phyloP scores from a whole-genome alignment of 2,888 invertebrate species.

The Boloria euphrosyne region DNA sequence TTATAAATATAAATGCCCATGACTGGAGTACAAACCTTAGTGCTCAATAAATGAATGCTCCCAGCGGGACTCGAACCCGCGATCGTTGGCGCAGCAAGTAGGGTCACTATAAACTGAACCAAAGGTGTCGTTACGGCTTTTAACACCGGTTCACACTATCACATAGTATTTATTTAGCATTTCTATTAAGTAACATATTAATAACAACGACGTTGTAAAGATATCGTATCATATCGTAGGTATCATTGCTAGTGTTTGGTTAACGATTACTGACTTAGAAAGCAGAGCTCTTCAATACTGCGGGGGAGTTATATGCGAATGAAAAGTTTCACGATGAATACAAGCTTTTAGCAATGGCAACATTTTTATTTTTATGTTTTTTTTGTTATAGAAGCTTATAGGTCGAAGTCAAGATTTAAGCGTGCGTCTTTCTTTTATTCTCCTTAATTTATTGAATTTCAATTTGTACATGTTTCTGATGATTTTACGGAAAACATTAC shows the following conservation, averaged over 20 bases:
- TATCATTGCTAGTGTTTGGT: constrained; percentile 29
- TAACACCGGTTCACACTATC: constrained; percentile 12
- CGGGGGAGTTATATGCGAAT: constrained; percentile 6
- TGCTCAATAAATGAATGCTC: too few relatives aligned
- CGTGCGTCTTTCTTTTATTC: too few relatives aligned
- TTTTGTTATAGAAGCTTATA: neutral
- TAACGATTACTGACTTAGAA: constrained; percentile 22
- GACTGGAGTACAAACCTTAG: too few relatives aligned
- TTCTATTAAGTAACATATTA: constrained; percentile 25
- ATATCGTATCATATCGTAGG: constrained; percentile 36
- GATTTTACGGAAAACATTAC: too few relatives aligned
- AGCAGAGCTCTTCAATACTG: constrained; percentile 15
- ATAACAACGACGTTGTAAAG: constrained; percentile 23
- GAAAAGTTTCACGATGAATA: constrained; percentile 8
- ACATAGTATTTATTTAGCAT: constrained; percentile 16
- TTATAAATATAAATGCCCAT: too few relatives aligned
- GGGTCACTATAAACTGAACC: too few relatives aligned
- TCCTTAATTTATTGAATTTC: too few relatives aligned
- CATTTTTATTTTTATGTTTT: neutral
- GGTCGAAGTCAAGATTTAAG: too few relatives aligned
- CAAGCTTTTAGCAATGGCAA: neutral
- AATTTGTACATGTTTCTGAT: too few relatives aligned
- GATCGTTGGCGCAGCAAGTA: too few relatives aligned
- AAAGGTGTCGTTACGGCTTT: too few relatives aligned
- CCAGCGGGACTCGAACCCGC: too few relatives aligned